These are phyloP conservation scores for Drosophila pseudoobscura DNA, from an alignment of 1,140 invertebrate genomes.

Conservation along the genomic window DNA sequence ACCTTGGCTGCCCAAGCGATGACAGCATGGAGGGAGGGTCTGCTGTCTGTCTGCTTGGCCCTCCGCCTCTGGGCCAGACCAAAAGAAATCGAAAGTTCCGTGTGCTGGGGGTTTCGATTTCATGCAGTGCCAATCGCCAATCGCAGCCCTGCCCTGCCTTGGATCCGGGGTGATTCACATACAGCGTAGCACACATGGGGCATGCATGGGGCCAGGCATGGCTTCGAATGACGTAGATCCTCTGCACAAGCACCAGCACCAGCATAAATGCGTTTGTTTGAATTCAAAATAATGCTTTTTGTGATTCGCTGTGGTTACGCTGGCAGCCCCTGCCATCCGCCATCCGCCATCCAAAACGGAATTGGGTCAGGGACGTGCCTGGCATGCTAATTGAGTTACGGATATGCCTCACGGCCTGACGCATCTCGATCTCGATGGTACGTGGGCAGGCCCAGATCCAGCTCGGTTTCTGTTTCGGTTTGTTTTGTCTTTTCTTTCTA, in stretches of 20 bases:
- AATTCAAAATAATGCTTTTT: slow-evolving; percentile 17
- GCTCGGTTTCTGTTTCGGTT: slow-evolving; percentile 23
- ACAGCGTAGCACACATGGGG: slow-evolving; percentile 26
- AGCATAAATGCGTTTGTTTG: slow-evolving; percentile 44
- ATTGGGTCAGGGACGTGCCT: slow-evolving; percentile 80
- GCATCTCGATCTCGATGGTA: slow-evolving; percentile 28
- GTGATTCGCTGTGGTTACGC: slow-evolving; percentile 13
- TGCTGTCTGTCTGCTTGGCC: too few relatives aligned
- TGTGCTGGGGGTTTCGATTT: slow-evolving; percentile 62
- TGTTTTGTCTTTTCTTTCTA: slow-evolving; percentile 26
- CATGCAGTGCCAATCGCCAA: slow-evolving; percentile 51
- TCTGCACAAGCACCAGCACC: slow-evolving; percentile 11
- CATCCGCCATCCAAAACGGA: slow-evolving; percentile 29
- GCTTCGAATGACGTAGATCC: slow-evolving; percentile 42
- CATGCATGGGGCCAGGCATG: not conserved
- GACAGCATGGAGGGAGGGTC: slow-evolving; percentile 45
- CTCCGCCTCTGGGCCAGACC: slow-evolving; percentile 46
- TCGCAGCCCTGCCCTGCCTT: slow-evolving; percentile 11
- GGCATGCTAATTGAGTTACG: slow-evolving; percentile 70
- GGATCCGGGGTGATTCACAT: slow-evolving; percentile 71
- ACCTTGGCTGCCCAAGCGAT: slow-evolving; percentile 60
- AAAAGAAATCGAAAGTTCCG: slow-evolving; percentile 80
- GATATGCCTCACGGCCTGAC: slow-evolving; percentile 48
- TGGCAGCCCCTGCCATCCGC: not conserved
- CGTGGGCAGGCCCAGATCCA: slow-evolving; percentile 20